Evolutionary conservation across 2,113 vertebrate species (phyloP).

Genomic region (Astatoreochromis straeleni): DNA sequence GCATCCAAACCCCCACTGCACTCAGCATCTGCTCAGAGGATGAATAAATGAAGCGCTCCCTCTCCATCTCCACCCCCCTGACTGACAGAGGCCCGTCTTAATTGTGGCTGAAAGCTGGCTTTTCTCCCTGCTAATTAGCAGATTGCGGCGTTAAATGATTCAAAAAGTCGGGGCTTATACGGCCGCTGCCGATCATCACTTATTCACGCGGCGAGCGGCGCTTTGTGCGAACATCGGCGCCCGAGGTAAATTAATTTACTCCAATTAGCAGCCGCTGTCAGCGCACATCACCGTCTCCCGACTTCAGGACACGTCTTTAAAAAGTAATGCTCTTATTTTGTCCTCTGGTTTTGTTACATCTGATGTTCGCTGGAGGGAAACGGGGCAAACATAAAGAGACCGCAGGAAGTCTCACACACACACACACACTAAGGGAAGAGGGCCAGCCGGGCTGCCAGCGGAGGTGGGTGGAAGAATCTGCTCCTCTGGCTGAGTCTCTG

Average conservation of each 20-base stretch:
- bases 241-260: slow-evolving; percentile 76
- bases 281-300: slow-evolving; percentile 63
- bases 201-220: slow-evolving; percentile 65
- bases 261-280: slow-evolving; percentile 77
- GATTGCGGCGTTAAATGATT: slow-evolving; percentile 80
- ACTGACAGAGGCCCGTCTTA: slow-evolving; percentile 69
- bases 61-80: slow-evolving; percentile 17
- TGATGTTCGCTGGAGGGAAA: slow-evolving; percentile 56
- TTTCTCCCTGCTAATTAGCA: slow-evolving; percentile 76
- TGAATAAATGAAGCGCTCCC: slow-evolving; percentile 71
- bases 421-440: not conserved
- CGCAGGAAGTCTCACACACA: not conserved
- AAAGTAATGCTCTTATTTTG: slow-evolving; percentile 68
- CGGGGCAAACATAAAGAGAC: slow-evolving; percentile 33
- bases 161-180: slow-evolving; percentile 71
- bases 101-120: slow-evolving; percentile 74
- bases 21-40: slow-evolving; percentile 70
- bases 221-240: slow-evolving; percentile 64
- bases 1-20: slow-evolving; percentile 54
- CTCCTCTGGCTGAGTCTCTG: not conserved
- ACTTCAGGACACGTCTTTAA: slow-evolving; percentile 39
- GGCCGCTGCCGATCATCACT: slow-evolving; percentile 73
- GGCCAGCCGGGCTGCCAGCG: not conserved
- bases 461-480: slow-evolving; percentile 2
- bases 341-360: slow-evolving; percentile 62